Conservation (phyloP, 2,888 invertebrate genomes). For the Schizotus pectinicornis region DNA sequence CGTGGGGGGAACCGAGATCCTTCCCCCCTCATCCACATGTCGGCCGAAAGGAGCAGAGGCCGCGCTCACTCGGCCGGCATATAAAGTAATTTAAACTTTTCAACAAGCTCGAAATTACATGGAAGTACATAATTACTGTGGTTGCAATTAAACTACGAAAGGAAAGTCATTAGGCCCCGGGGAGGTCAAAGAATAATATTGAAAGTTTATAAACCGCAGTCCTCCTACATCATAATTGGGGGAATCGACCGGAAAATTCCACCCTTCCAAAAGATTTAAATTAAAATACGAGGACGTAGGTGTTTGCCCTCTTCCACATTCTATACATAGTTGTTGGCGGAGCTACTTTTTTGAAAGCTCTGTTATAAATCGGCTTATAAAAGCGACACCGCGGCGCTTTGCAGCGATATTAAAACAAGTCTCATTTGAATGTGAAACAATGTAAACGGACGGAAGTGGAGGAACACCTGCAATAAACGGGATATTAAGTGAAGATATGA, state of each 20-base stretch:
- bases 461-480: constrained; percentile 28
- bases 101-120: constrained; percentile 54
- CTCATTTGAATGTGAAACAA: constrained; percentile 29
- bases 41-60: background rate
- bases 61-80: constrained; percentile 36
- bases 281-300: background rate
- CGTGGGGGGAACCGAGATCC: too few relatives aligned
- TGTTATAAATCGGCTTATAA: background rate
- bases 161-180: constrained; percentile 43
- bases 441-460: constrained; percentile 7
- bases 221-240: constrained; percentile 4
- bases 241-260: background rate
- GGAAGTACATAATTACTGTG: constrained; percentile 54
- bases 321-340: background rate
- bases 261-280: background rate
- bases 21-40: too few relatives aligned
- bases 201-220: constrained; percentile 42
- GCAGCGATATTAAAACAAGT: constrained; percentile 18
- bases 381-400: background rate
- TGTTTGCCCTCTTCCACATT: background rate
- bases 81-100: constrained; percentile 57
- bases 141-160: constrained; percentile 42
- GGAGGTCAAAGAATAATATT: constrained; percentile 45
- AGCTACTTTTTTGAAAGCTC: background rate
- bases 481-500: constrained; percentile 23